Conservation (phyloP, 2,888 invertebrate genomes). For the Lasius fuliginosus region DNA sequence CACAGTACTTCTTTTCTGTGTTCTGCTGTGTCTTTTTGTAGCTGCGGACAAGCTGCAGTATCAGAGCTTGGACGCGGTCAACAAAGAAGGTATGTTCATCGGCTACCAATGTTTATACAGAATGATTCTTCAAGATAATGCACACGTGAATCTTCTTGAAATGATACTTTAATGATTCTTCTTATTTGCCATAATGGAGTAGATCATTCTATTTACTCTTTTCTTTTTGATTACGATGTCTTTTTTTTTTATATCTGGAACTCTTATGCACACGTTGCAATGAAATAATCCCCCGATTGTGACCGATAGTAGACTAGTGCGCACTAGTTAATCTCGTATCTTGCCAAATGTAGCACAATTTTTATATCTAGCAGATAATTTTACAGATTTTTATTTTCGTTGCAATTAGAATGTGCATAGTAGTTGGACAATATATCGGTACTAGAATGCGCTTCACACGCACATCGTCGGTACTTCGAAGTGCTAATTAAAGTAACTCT, state of each 20-base stretch:
- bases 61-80: slow-evolving; percentile 90
- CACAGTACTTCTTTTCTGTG: slow-evolving; percentile 67
- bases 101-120: slow-evolving; percentile 62
- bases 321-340: not conserved
- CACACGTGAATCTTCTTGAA: slow-evolving; percentile 18
- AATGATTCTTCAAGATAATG: slow-evolving; percentile 34
- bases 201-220: not conserved
- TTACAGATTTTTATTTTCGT: slow-evolving; percentile 13
- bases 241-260: not conserved
- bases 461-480: slow-evolving; percentile 31
- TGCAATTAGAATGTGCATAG: slow-evolving; percentile 42
- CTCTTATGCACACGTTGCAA: slow-evolving; percentile 33
- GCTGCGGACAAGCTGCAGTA: slow-evolving; percentile 88
- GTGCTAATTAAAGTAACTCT: slow-evolving; percentile 34
- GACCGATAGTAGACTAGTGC: not conserved
- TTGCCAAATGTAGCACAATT: not conserved
- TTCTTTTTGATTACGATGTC: slow-evolving; percentile 14
- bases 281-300: slow-evolving; percentile 15
- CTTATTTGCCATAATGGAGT: slow-evolving; percentile 21
- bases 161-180: slow-evolving; percentile 13
- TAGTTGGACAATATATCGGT: not conserved
- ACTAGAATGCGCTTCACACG: slow-evolving; percentile 43
- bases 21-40: slow-evolving; percentile 85
- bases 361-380: slow-evolving; percentile 3
- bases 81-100: slow-evolving; percentile 89